These are phyloP conservation scores for Coendou prehensilis DNA, from an alignment of 2,797 vertebrate genomes.

Conservation along the genomic window DNA sequence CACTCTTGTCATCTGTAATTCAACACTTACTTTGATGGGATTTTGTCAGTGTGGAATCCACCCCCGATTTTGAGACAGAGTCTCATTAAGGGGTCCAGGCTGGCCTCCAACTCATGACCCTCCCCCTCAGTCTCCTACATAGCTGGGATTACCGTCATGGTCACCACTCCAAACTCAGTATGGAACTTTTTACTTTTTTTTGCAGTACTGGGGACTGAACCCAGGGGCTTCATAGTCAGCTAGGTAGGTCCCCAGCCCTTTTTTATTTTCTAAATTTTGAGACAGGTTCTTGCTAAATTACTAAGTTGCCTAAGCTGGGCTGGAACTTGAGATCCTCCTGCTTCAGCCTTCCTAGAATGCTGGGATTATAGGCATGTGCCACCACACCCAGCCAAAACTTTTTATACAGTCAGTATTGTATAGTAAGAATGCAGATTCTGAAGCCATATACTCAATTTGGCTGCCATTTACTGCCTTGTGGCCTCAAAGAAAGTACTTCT, in stretches of 20 bases:
- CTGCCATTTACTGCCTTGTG: not conserved
- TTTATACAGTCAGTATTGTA: not conserved
- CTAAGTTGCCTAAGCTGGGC: too few species aligned
- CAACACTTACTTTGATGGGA: not conserved
- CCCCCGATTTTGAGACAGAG: not conserved
- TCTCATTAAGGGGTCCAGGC: not conserved
- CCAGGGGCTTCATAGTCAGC: not conserved
- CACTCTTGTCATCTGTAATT: not conserved
- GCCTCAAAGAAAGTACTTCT: constrained; percentile 41
- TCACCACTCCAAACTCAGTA: not conserved
- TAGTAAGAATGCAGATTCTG: constrained; percentile 38
- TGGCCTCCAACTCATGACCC: not conserved
- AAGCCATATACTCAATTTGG: not conserved
- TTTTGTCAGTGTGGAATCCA: not conserved
- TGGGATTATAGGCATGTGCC: too few species aligned
- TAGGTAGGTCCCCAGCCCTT: too few species aligned
- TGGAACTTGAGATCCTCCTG: too few species aligned
- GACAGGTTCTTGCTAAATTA: too few species aligned
- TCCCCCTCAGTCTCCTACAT: not conserved
- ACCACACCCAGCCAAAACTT: not conserved
- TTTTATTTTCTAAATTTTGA: not conserved
- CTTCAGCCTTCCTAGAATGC: not conserved
- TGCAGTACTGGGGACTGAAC: not conserved
- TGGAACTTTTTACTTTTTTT: not conserved
- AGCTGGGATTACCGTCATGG: not conserved